Evolutionary conservation across 1,140 invertebrate genomes (phyloP).

Genomic region (Pemphigus obesinymphae): DNA sequence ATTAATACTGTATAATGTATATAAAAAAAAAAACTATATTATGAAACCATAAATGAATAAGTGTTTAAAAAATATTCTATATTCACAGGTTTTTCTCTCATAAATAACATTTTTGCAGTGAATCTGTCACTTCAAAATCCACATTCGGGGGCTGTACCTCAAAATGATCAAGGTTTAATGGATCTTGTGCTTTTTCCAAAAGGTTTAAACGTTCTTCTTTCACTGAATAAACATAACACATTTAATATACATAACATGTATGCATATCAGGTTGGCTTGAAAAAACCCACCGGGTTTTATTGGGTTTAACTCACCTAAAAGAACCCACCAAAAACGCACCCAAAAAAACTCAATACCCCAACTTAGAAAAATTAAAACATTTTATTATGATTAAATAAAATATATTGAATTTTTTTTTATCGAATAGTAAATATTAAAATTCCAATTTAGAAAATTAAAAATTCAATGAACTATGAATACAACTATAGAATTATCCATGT

Average conservation of each 20-base stretch:
- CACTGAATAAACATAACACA: background rate
- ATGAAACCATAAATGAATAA: slow-evolving; percentile 9
- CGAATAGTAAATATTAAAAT: too few species aligned
- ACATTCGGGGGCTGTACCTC: slow-evolving; percentile 16
- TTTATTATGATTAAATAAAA: too few species aligned
- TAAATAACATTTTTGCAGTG: slow-evolving; percentile 37
- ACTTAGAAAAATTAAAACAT: too few species aligned
- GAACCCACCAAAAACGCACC: too few species aligned
- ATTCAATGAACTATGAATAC: too few species aligned
- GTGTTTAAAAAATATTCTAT: background rate
- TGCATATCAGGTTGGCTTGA: too few species aligned
- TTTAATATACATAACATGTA: background rate
- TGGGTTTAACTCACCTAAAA: too few species aligned
- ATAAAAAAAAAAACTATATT: background rate
- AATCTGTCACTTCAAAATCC: slow-evolving; percentile 31
- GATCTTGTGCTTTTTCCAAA: slow-evolving; percentile 26
- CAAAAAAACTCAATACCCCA: too few species aligned
- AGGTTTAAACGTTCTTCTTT: slow-evolving; percentile 31
- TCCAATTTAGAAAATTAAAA: too few species aligned
- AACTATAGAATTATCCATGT: too few species aligned
- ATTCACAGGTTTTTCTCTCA: background rate
- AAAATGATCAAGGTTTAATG: slow-evolving; percentile 25
- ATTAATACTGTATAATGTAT: background rate
- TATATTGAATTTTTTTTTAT: too few species aligned
- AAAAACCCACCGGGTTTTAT: too few species aligned